Evolutionary conservation across 2,113 vertebrate species (phyloP).

Genomic region (Epinephelus lanceolatus): DNA sequence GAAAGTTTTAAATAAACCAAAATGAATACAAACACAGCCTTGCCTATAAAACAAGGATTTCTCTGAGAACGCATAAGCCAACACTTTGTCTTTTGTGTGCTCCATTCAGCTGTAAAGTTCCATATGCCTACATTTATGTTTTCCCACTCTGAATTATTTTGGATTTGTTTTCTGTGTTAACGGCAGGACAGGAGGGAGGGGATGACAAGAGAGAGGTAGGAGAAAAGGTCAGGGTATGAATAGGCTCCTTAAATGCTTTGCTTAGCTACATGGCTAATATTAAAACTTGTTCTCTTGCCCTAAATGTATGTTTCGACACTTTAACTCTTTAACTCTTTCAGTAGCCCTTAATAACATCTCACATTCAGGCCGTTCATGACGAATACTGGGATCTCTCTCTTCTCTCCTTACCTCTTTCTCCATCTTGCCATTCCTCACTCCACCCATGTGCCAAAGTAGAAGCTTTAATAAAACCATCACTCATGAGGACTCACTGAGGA

Average conservation of each 20-base stretch:
- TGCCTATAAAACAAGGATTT: constrained; percentile 66
- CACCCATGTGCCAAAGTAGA: constrained; percentile 52
- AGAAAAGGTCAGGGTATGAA: constrained; percentile 74
- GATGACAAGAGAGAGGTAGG: constrained; percentile 57
- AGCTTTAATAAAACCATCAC: constrained; percentile 70
- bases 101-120: constrained; percentile 61
- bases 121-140: constrained; percentile 63
- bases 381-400: constrained; percentile 7
- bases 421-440: constrained; percentile 31
- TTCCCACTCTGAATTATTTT: constrained; percentile 61
- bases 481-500: constrained; percentile 58
- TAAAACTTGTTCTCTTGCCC: constrained; percentile 42
- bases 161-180: constrained; percentile 73
- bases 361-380: constrained; percentile 12
- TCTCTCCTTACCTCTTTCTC: constrained; percentile 30
- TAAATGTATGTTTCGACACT: constrained; percentile 47
- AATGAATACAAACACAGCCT: constrained; percentile 67
- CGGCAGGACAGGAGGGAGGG: constrained; percentile 52
- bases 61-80: constrained; percentile 52
- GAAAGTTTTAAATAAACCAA: constrained; percentile 73
- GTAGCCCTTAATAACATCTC: constrained; percentile 30
- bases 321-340: constrained; percentile 44
- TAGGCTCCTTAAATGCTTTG: constrained; percentile 57
- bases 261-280: constrained; percentile 50
- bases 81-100: constrained; percentile 70